phyloP scores from a whole-genome alignment of 1,140 invertebrate species.

The Gryon sp. region DNA sequence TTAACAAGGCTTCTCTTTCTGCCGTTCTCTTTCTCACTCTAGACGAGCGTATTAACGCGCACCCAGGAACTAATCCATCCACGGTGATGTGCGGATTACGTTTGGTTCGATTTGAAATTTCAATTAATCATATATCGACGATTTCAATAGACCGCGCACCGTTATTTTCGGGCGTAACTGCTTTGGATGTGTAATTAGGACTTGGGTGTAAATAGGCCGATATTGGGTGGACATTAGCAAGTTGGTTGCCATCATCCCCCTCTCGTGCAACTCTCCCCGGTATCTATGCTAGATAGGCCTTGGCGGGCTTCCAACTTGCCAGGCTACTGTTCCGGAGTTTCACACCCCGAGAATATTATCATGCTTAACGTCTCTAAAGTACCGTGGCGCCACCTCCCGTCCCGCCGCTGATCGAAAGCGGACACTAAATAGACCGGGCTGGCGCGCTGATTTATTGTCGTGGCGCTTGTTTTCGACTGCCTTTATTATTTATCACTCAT shows the following conservation, averaged over 20 bases:
- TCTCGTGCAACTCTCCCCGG: too few relatives aligned
- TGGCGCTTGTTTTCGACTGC: conserved; percentile 6
- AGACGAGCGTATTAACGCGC: conserved; percentile 4
- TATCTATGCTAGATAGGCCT: conserved; percentile 46
- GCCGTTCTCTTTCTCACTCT: too few relatives aligned
- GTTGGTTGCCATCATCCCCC: conserved; percentile 55
- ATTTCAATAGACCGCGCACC: too few relatives aligned
- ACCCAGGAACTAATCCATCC: conserved; percentile 1
- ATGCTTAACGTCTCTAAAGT: conserved; percentile 50
- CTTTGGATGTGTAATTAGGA: too few relatives aligned
- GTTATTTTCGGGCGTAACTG: too few relatives aligned
- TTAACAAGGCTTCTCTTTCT: conserved; percentile 10
- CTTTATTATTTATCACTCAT: conserved; percentile 25
- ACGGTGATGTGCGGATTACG: conserved; percentile 5
- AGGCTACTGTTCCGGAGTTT: conserved; percentile 38
- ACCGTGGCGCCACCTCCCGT: conserved; percentile 7
- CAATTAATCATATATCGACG: conserved; percentile 50
- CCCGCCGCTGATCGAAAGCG: not conserved
- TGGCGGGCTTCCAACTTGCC: conserved; percentile 47
- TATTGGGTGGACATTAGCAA: conserved; percentile 56
- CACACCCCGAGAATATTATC: conserved; percentile 54
- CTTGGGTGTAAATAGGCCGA: conserved; percentile 43
- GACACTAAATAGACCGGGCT: conserved; percentile 27
- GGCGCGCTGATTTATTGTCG: conserved; percentile 8
- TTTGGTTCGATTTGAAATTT: conserved; percentile 9